phyloP scores from a whole-genome alignment of 2,888 invertebrate genomes.

The Blastobasis lacticolella region DNA sequence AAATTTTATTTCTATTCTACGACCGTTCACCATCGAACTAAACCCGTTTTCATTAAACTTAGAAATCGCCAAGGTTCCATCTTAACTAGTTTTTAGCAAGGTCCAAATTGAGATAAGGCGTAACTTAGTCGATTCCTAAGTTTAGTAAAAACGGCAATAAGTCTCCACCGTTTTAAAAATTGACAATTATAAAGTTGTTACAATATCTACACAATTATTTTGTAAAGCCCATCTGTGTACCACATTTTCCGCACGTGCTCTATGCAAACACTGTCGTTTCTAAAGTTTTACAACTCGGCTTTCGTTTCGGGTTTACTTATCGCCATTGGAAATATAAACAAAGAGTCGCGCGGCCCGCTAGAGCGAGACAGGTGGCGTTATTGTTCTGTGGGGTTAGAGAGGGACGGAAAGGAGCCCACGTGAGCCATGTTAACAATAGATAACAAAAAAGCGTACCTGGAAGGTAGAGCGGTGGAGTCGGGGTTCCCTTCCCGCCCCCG shows the following conservation, averaged over 20 bases:
- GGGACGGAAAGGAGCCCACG: slow-evolving; percentile 52
- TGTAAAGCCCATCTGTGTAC: slow-evolving; percentile 23
- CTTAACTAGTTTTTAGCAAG: no score
- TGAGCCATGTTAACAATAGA: slow-evolving; percentile 67
- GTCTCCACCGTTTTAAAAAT: no score
- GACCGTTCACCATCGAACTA: not conserved
- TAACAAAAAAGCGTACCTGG: slow-evolving; percentile 65
- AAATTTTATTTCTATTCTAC: no score
- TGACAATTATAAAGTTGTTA: no score
- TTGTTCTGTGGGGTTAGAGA: slow-evolving; percentile 26
- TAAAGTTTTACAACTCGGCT: slow-evolving; percentile 35
- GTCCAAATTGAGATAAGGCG: no score
- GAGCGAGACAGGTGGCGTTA: slow-evolving; percentile 26
- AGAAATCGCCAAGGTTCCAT: not conserved
- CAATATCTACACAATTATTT: no score
- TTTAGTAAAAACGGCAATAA: no score
- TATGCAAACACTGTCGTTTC: slow-evolving; percentile 22
- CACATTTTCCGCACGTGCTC: slow-evolving; percentile 41
- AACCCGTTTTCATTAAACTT: not conserved
- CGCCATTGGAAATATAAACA: slow-evolving; percentile 57
- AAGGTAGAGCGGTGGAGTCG: slow-evolving; percentile 37
- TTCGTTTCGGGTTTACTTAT: slow-evolving; percentile 32
- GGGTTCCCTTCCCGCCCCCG: slow-evolving; percentile 38
- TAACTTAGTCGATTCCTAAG: no score
- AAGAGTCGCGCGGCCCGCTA: slow-evolving; percentile 35